These are phyloP conservation scores for Eupithecia subumbrata DNA, from an alignment of 2,888 invertebrate species.

Conservation along the genomic window DNA sequence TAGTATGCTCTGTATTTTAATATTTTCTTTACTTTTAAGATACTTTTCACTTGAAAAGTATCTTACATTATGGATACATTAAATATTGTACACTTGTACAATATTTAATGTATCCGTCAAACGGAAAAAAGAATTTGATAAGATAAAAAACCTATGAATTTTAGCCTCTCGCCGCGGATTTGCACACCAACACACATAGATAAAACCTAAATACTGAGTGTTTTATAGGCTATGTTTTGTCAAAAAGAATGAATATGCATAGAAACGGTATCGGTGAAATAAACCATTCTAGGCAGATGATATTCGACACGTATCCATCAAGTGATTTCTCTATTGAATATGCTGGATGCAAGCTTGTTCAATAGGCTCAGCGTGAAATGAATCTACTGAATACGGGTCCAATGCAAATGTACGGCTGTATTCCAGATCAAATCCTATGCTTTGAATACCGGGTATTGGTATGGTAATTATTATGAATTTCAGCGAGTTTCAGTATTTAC, in stretches of 20 bases:
- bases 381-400: constrained; percentile 40
- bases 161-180: too few species aligned
- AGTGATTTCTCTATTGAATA: not conserved
- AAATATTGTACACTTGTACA: too few species aligned
- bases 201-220: too few species aligned
- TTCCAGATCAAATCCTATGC: constrained; percentile 30
- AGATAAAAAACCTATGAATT: too few species aligned
- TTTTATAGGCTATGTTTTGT: too few species aligned
- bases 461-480: constrained; percentile 32
- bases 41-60: not conserved
- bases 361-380: constrained; percentile 43
- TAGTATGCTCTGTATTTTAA: too few species aligned
- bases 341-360: constrained; percentile 32
- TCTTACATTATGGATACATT: too few species aligned
- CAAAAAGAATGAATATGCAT: too few species aligned
- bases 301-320: not conserved
- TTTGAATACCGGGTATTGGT: constrained; percentile 32
- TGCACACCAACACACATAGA: too few species aligned
- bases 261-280: too few species aligned
- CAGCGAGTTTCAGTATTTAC: constrained; percentile 21
- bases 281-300: too few species aligned
- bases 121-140: too few species aligned
- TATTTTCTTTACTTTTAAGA: not conserved
- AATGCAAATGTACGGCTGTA: constrained; percentile 43
- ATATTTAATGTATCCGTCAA: not conserved